Evolutionary conservation across 2,888 invertebrate species (phyloP).

Genomic region (Lasioglossum leucozonium): DNA sequence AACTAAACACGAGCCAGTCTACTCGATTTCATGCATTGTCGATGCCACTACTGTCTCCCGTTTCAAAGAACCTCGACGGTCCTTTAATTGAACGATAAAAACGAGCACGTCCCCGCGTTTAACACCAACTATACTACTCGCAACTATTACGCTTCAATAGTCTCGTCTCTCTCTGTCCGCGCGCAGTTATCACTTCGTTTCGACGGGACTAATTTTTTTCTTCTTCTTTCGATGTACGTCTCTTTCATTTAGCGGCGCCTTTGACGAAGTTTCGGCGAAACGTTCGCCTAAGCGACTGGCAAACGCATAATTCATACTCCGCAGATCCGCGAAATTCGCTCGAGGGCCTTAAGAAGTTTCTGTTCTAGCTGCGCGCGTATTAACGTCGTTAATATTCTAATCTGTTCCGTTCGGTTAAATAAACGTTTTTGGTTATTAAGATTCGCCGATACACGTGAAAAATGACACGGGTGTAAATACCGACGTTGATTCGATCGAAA

Average conservation of each 20-base stretch:
- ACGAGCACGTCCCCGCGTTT: background rate
- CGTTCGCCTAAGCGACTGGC: background rate
- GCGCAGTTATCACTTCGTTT: background rate
- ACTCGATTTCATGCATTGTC: constrained; percentile 4
- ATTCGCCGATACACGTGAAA: background rate
- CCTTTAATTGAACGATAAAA: constrained; percentile 4
- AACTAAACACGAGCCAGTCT: background rate
- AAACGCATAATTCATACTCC: background rate
- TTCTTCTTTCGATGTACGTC: background rate
- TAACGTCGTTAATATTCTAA: background rate
- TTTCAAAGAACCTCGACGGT: background rate
- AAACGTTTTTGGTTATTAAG: background rate
- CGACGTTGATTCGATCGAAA: background rate
- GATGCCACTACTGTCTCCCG: background rate
- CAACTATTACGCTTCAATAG: background rate
- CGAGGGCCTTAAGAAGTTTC: constrained; percentile 1
- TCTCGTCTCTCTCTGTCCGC: background rate
- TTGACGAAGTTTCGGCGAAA: background rate
- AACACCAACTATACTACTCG: background rate
- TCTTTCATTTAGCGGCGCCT: background rate
- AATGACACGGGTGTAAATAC: background rate
- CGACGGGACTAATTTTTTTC: background rate
- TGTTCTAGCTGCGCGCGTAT: background rate
- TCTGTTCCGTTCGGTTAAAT: background rate
- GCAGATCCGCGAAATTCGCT: background rate